Evolutionary conservation across 2,113 vertebrate genomes (phyloP).

Genomic region (Cygnus buccinator): DNA sequence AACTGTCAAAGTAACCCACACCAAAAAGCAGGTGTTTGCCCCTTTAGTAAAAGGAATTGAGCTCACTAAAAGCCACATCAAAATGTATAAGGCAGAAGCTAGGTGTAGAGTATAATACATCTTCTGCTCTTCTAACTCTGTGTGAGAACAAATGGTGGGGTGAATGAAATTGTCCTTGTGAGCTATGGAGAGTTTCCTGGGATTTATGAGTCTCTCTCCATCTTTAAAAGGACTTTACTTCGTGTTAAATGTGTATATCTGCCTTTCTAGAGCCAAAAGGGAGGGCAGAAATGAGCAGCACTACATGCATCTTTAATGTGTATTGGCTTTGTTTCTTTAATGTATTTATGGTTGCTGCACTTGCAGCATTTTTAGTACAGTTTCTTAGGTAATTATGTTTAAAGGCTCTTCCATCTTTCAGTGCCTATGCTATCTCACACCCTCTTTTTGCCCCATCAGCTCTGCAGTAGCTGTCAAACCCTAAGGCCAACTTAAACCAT

Average conservation of each 20-base stretch:
- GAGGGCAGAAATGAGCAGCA: not conserved
- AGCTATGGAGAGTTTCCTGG: not conserved
- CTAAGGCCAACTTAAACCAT: not conserved
- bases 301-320: not conserved
- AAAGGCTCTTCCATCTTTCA: not conserved
- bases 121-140: not conserved
- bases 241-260: not conserved
- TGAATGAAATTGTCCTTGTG: not conserved
- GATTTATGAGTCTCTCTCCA: not conserved
- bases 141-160: not conserved
- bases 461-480: not conserved
- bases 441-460: not conserved
- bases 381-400: not conserved
- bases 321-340: constrained; percentile 19
- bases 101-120: not conserved
- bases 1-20: not conserved
- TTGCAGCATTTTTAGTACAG: not conserved
- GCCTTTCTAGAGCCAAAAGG: not conserved
- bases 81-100: not conserved
- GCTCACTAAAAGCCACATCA: not conserved
- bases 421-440: not conserved
- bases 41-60: not conserved
- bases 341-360: not conserved
- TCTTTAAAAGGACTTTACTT: not conserved
- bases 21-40: not conserved